Base-by-base conservation (phyloP, 2,888 invertebrate species). In the Oligia strigilis region DNA sequence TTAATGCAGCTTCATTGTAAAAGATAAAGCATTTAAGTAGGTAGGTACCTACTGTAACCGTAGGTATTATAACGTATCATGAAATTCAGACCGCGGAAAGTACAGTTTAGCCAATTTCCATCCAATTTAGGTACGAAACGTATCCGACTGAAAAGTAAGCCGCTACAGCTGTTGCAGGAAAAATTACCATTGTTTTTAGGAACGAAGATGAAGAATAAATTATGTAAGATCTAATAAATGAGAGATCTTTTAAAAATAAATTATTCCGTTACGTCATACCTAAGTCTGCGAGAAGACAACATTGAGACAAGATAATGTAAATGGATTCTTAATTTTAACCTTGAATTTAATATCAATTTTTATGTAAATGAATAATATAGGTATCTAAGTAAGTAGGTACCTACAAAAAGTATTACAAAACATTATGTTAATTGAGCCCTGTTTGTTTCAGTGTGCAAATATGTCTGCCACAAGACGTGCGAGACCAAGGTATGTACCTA, bases 361-460 rank as follows among this genome's bases (percentile, higher is more conserved):
- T 13, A 73, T 81, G 55, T 66, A 60, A 62, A 52, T 69, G 36
- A 58, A 72, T 69, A 72, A 40, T 1, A 46, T 13, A n/a, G 4
- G 14, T 43, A 43, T 9, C 43, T 43, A 43, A 1, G 9, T 55
- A 58, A 4, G 60, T 13, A 36, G 3, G 36, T 36, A 36, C 36
- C 36, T 36, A 43, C 40, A 72, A 69, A 77, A 80, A 58, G 5
- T 72, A 74, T 72, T 62, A 46, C 8, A 70, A 76, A 73, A 81
- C 49, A 73, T 60, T 72, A 80, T 80, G 73, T 55, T 82, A 75
- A 89, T 84, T 75, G 29, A 5, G 5, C 52, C 92, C 88, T 93
- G 92, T 94, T 96, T 97, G 95, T 98, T 98, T 92, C 98, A 98
- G 98, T 98, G 87, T 98, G 98, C 97, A 98, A 98, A 97, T 98